Base-by-base conservation (phyloP, 2,797 vertebrate species). In the Pelobates cultripes region DNA sequence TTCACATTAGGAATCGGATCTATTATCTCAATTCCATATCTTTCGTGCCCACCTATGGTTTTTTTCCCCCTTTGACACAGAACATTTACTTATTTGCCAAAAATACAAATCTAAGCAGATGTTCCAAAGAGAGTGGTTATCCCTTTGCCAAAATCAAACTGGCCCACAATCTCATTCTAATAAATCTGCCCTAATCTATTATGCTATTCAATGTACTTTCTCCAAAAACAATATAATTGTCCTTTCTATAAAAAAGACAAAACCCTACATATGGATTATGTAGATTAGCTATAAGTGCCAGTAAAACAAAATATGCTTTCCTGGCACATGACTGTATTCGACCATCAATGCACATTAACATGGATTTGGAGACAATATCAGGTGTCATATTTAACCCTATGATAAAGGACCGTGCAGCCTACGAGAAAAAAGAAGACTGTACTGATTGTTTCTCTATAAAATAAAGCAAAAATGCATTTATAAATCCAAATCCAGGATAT, bases 51-150 rank as follows among this genome's bases (percentile, higher is more conserved):
- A 77, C 75, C 70, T 82, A 43, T 17, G 60, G 14, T 72, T 77
- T 51, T 73, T 76, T 10, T 57, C 3, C 55, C 13, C 68, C 73
- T 61, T 77, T 69, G 69, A 82, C 71, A 75, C 60, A 57, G 72
- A 47, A 55, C 80, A 55, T 4, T 7, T 41, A 73, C 57, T 47
- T 43, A 44, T 51, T 73, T 77, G 75, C 75, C 80, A 82, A 73
- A 77, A n/a, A 63, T 68, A 73, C 70, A 82, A 77, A 73, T 73
- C 72, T 77, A 71, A 82, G 80, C 80, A 82, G 80, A 82, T 82
- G 80, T 82, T 82, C 64, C 41, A 73, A 13, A 73, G 69, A 67
- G 75, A 77, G 61, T 7, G 40, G 17, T 12, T 67, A 44, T 77
- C 75, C 41, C 57, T 17, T 67, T 72, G 80, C 80, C 80, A 82